A percentile compares a stretch with the other conserved stretches of the same genome.
Evolutionary conservation across 2,797 vertebrate genomes (phyloP).

Genomic region (Pipistrellus pipistrellus): DNA sequence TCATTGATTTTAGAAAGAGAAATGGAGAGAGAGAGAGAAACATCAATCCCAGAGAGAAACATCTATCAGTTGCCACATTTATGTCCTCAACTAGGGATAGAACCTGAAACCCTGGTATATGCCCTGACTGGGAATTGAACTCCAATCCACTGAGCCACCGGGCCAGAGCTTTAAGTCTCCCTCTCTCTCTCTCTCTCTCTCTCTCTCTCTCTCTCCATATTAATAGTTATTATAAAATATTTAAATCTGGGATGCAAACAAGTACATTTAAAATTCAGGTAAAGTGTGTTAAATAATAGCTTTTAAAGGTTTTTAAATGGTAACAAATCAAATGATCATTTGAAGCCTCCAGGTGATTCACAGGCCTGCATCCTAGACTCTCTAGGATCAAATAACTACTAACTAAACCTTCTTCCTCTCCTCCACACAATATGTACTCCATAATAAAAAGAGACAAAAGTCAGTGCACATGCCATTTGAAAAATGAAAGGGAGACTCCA

Average conservation of each 20-base stretch:
- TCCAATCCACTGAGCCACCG: no score
- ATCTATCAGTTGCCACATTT: no score
- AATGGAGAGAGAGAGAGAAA: no score
- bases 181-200: no score
- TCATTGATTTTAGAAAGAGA: no score
- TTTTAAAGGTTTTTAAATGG: neutral
- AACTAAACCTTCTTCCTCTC: neutral
- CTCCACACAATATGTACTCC: neutral
- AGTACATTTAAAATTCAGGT: neutral
- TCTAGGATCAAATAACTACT: neutral
- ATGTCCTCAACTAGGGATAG: no score
- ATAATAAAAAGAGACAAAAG: neutral
- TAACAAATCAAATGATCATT: slow-evolving; percentile 3
- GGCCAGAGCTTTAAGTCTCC: no score
- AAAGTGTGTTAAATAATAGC: neutral
- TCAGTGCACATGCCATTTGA: neutral
- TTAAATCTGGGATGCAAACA: neutral
- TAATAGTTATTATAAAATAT: neutral
- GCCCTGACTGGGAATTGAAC: no score
- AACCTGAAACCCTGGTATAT: no score
- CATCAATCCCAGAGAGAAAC: no score
- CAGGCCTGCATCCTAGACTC: neutral
- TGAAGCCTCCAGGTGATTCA: neutral
- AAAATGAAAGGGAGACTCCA: neutral
- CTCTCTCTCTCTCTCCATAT: no score